phyloP scores from a whole-genome alignment of 2,797 vertebrate genomes.

The Harpagifer antarcticus region DNA sequence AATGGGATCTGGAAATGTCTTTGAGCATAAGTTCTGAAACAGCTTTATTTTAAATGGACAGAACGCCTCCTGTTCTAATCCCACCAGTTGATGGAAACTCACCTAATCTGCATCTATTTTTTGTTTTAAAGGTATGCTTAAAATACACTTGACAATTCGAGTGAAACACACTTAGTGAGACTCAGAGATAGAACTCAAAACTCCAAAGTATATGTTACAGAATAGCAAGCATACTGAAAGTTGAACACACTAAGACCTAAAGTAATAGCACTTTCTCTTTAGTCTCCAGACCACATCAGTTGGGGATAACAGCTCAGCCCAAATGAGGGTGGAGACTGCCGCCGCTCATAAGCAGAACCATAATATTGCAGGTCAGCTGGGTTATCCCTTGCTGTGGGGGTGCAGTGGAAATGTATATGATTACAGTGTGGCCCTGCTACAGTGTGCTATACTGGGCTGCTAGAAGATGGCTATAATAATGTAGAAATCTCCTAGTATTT shows the following conservation, averaged over 20 bases:
- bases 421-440: slow-evolving; percentile 31
- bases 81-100: too few relatives aligned
- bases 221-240: slow-evolving; percentile 17
- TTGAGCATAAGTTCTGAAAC: too few relatives aligned
- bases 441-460: slow-evolving; percentile 24
- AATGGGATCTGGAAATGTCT: too few relatives aligned
- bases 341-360: slow-evolving; percentile 31
- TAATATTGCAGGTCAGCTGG: slow-evolving; percentile 51
- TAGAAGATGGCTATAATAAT: slow-evolving; percentile 21
- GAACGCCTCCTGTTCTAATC: too few relatives aligned
- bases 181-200: neutral
- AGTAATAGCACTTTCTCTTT: neutral
- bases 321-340: slow-evolving; percentile 35
- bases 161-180: too few relatives aligned
- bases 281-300: slow-evolving; percentile 23
- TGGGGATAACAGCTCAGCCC: slow-evolving; percentile 11
- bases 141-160: too few relatives aligned
- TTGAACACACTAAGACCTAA: slow-evolving; percentile 3
- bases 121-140: too few relatives aligned
- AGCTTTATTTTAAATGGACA: too few relatives aligned
- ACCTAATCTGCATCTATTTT: too few relatives aligned
- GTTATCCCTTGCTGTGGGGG: slow-evolving; percentile 42
- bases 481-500: slow-evolving; percentile 22
- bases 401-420: slow-evolving; percentile 45
- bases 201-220: neutral